Conservation (phyloP, 2,888 invertebrate species). For the Allacma fusca region DNA sequence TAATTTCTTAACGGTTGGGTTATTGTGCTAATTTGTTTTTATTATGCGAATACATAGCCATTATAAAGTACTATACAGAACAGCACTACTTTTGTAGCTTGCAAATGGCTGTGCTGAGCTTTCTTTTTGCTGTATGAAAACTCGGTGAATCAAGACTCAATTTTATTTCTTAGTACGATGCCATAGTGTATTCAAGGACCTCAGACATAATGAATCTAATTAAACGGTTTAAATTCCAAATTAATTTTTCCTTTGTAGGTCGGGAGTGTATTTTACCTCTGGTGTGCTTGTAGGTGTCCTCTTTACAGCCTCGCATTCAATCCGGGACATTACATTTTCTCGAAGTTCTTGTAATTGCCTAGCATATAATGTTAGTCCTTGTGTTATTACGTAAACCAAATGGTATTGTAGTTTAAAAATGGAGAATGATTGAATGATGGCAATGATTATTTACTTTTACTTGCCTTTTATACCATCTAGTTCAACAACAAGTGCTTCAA, state of each 20-base stretch:
- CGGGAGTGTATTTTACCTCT: conserved; percentile 9
- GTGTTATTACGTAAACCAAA: no score
- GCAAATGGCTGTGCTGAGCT: neutral
- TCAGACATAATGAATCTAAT: neutral
- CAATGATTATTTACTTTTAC: no score
- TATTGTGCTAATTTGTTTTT: conserved; percentile 3
- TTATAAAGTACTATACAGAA: no score
- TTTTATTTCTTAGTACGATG: neutral
- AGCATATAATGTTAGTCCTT: neutral
- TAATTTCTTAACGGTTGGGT: neutral
- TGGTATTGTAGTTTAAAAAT: no score
- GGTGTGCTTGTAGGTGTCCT: neutral
- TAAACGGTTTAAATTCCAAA: neutral
- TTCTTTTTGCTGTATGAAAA: neutral
- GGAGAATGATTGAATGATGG: no score
- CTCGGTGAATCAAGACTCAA: neutral
- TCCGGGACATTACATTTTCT: neutral
- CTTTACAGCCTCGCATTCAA: neutral
- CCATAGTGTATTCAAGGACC: neutral
- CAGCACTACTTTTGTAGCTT: neutral
- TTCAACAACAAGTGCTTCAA: no score
- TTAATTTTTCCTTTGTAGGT: conserved; percentile 24
- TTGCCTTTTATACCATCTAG: no score
- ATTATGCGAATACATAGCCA: neutral
- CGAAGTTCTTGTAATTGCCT: neutral